A percentile compares a stretch with the other conserved stretches of the same genome.
Evolutionary conservation across 2,888 invertebrate genomes (phyloP).

Genomic region (Mimachlamys varia): DNA sequence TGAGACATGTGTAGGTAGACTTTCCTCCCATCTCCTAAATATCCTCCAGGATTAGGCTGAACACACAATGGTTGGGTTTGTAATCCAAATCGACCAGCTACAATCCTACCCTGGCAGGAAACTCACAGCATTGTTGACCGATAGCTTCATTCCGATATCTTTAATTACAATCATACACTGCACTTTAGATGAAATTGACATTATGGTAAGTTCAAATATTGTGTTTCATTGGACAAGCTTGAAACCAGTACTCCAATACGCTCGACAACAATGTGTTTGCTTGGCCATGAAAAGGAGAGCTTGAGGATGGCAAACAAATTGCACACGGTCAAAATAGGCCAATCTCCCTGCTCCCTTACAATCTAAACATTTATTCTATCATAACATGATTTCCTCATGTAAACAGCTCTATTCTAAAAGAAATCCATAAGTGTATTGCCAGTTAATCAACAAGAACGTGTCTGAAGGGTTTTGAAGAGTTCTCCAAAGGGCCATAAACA

Average conservation of each 20-base stretch:
- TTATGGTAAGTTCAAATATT: conserved; percentile 19
- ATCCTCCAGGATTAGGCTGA: neutral
- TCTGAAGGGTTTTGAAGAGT: conserved; percentile 15
- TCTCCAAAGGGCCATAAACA: conserved; percentile 16
- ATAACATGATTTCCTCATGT: conserved; percentile 29
- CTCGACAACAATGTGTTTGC: conserved; percentile 23
- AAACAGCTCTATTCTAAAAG: conserved; percentile 12
- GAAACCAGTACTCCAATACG: neutral
- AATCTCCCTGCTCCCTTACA: conserved; percentile 29
- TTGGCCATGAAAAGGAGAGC: conserved; percentile 1
- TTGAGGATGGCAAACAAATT: conserved; percentile 25
- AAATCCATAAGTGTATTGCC: conserved; percentile 34
- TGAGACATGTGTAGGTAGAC: neutral
- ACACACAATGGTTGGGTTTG: neutral
- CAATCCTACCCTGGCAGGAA: neutral
- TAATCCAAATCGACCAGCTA: conserved; percentile 2
- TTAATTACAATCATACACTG: conserved; percentile 15
- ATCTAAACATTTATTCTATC: conserved; percentile 34
- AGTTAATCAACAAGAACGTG: conserved; percentile 7
- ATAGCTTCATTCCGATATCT: conserved; percentile 13
- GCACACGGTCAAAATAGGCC: conserved; percentile 32
- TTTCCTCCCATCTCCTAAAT: neutral
- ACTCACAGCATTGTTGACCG: conserved; percentile 19
- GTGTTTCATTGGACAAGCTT: neutral
- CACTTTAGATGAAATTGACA: conserved; percentile 36